Evolutionary conservation across 2,797 vertebrate genomes (phyloP), one percentile per base, ranked within the genome.

Genomic region (Smutsia gigantea): DNA sequence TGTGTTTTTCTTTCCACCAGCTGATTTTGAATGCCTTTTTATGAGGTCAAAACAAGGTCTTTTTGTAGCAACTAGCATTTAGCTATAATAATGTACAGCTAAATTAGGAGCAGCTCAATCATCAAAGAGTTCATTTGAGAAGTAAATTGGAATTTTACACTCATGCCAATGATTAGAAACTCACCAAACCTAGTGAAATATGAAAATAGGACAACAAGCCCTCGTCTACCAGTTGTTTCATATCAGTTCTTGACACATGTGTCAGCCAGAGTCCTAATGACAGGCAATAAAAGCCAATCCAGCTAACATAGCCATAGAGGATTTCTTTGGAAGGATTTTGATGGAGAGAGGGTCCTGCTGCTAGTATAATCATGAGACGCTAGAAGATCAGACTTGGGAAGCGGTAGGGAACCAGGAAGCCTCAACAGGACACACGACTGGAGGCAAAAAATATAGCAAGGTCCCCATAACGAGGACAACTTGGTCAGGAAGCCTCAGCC

Each of bases 41-140:
- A 81, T 15, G 95, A 97, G 57, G 94, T 97, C 96, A 97, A 84
- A 97, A 96, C 25, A 94, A 75, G 88, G 86, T 96, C 69, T 46
- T 68, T 87, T 15, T 27, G 21, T 92, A 97, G 55, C 84, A 98
- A 96, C 42, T 55, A 96, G 74, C 61, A 90, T 34, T 77, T 95
- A 85, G 87, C 85, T 49, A 71, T 92, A 96, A 55, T 94, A 95
- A 96, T 29, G 77, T 59, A 29, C 68, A 95, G 86, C 87, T 98
- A 93, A 79, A 94, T 55, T 97, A 93, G 90, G 86, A 82, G 10
- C 86, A 34, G 11, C 27, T 93, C 92, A 91, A 79, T 97, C 96
- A 27, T 87, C 95, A 71, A 85, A 96, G 53, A 69, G 18, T 88
- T 91, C 92, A 79, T 96, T 95, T 96, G 82, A 95, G 97, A 95